Evolutionary conservation across 2,888 invertebrate species (phyloP).

Genomic region (Leucophenga maculata): DNA sequence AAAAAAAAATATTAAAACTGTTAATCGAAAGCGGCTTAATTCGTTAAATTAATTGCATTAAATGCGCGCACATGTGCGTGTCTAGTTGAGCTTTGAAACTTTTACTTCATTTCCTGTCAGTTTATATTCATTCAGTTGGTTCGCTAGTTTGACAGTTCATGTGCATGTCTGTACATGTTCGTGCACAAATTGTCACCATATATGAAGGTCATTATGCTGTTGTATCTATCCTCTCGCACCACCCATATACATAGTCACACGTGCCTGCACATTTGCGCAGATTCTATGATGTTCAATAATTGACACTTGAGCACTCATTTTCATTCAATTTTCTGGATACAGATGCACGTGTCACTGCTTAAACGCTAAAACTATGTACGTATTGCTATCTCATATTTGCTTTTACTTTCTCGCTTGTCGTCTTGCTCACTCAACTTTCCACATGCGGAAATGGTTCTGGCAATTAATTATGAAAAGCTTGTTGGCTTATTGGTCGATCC

Average conservation of each 20-base stretch:
- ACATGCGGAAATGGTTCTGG: too few species aligned
- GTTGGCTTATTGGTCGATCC: too few species aligned
- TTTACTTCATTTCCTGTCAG: constrained; percentile 53
- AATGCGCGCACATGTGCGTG: constrained; percentile 34
- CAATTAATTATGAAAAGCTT: too few species aligned
- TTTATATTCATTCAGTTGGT: neutral
- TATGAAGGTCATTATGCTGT: constrained; percentile 18
- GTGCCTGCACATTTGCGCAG: too few species aligned
- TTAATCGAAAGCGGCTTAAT: constrained; percentile 38
- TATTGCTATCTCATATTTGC: neutral
- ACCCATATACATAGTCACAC: neutral
- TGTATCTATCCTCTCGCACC: too few species aligned
- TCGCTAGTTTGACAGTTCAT: constrained; percentile 26
- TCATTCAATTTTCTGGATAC: too few species aligned
- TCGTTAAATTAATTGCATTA: constrained; percentile 53
- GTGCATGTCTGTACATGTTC: neutral
- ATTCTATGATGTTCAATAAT: too few species aligned
- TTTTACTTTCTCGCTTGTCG: neutral
- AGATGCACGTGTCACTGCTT: too few species aligned
- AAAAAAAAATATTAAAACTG: neutral
- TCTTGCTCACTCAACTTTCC: too few species aligned
- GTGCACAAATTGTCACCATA: constrained; percentile 38
- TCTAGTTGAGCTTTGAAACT: constrained; percentile 35
- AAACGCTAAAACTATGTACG: too few species aligned
- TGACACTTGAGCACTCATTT: too few species aligned